A percentile compares a stretch with the other conserved stretches of the same genome.
Conservation (phyloP, 2,797 vertebrate species). For the Acropternis orthonyx region DNA sequence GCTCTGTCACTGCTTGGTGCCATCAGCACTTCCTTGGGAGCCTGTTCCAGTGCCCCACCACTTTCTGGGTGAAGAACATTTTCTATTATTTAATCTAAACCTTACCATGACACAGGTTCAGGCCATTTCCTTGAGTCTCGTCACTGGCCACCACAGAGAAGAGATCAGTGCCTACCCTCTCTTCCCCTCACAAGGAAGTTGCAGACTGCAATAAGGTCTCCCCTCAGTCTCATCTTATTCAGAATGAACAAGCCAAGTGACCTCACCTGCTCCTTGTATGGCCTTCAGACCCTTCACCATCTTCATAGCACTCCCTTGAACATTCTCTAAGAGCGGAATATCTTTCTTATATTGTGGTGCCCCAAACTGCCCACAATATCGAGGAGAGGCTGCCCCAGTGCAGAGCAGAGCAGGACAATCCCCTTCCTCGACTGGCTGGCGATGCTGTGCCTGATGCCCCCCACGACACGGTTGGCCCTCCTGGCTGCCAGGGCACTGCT, state of each 20-base stretch:
- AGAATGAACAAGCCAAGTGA: background rate
- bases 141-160: background rate
- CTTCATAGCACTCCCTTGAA: background rate
- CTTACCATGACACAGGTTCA: background rate
- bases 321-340: background rate
- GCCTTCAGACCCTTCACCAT: background rate
- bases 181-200: background rate
- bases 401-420: accelerated
- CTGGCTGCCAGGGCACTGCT: background rate
- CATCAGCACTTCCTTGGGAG: too few species aligned
- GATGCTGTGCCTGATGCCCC: background rate
- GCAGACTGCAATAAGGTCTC: background rate
- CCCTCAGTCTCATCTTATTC: background rate
- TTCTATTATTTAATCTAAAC: background rate
- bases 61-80: background rate
- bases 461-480: background rate
- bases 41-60: background rate
- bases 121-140: background rate
- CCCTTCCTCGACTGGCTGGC: background rate
- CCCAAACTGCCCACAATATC: background rate
- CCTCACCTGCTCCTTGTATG: accelerated
- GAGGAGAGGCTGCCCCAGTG: background rate
- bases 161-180: background rate
- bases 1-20: background rate
- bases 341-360: background rate